A percentile compares a stretch with the other conserved stretches of the same genome.
Evolutionary conservation across 2,888 invertebrate species (phyloP).

Genomic region (Oeneis ivallda): DNA sequence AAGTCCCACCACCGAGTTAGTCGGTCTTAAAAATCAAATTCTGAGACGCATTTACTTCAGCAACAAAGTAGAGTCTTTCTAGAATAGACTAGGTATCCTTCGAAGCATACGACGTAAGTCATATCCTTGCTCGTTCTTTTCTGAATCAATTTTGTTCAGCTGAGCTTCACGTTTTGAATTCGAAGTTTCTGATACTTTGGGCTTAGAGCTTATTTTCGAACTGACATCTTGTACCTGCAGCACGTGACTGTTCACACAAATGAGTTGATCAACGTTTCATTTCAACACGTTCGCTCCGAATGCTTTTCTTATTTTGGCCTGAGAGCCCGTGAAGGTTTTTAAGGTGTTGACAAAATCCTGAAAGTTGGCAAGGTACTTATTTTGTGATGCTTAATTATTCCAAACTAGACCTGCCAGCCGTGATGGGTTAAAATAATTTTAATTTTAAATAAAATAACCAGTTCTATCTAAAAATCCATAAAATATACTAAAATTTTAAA

Average conservation of each 20-base stretch:
- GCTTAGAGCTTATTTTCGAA: slow-evolving; percentile 21
- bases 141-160: slow-evolving; percentile 19
- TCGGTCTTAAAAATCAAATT: too few relatives aligned
- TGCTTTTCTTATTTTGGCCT: slow-evolving; percentile 12
- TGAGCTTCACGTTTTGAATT: slow-evolving; percentile 19
- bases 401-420: background rate
- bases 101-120: background rate
- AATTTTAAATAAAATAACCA: too few relatives aligned
- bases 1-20: too few relatives aligned
- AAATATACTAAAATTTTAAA: too few relatives aligned
- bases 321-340: background rate
- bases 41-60: background rate
- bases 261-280: slow-evolving; percentile 31
- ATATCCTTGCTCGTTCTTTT: slow-evolving; percentile 7
- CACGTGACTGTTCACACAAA: slow-evolving; percentile 27
- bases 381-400: background rate
- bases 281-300: slow-evolving; percentile 25
- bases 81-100: too few relatives aligned
- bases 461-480: too few relatives aligned
- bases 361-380: background rate
- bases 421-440: too few relatives aligned
- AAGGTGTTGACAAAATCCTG: background rate
- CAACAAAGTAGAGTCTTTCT: background rate
- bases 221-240: slow-evolving; percentile 21
- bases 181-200: slow-evolving; percentile 19